Percentiles rank a stretch among this genome's conserved stretches.
Conservation (phyloP, 2,888 invertebrate species). For the Drosophila seclusa region DNA sequence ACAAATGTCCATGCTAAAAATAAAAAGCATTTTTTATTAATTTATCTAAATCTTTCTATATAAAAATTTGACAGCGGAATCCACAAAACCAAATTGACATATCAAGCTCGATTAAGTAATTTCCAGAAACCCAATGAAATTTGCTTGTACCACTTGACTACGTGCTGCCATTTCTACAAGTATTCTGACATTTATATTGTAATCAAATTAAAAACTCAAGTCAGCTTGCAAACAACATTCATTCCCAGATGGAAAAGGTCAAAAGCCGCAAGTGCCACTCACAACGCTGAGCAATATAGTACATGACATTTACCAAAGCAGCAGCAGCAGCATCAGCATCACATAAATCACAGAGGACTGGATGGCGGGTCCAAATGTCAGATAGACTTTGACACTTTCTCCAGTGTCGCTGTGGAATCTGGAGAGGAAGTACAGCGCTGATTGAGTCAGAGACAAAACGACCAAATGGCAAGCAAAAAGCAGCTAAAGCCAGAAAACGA, state of each 20-base stretch:
- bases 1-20: slow-evolving; percentile 84
- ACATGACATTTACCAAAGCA: slow-evolving; percentile 49
- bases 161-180: slow-evolving; percentile 5
- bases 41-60: neutral
- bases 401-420: neutral
- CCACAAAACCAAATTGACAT: neutral
- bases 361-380: slow-evolving; percentile 69
- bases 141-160: slow-evolving; percentile 4
- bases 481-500: slow-evolving; percentile 27
- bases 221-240: slow-evolving; percentile 18
- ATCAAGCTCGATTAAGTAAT: neutral
- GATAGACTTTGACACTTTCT: slow-evolving; percentile 59
- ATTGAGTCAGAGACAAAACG: slow-evolving; percentile 22
- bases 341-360: slow-evolving; percentile 67
- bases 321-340: slow-evolving; percentile 30
- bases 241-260: slow-evolving; percentile 44
- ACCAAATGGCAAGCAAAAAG: slow-evolving; percentile 39
- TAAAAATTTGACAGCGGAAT: neutral
- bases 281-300: slow-evolving; percentile 27
- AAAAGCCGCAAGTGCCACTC: slow-evolving; percentile 32
- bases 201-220: slow-evolving; percentile 26
- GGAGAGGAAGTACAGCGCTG: slow-evolving; percentile 1
- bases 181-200: slow-evolving; percentile 32
- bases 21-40: neutral
- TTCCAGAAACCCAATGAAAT: neutral